Conservation (phyloP, 2,113 vertebrate species). For the Cynocephalus volans region DNA sequence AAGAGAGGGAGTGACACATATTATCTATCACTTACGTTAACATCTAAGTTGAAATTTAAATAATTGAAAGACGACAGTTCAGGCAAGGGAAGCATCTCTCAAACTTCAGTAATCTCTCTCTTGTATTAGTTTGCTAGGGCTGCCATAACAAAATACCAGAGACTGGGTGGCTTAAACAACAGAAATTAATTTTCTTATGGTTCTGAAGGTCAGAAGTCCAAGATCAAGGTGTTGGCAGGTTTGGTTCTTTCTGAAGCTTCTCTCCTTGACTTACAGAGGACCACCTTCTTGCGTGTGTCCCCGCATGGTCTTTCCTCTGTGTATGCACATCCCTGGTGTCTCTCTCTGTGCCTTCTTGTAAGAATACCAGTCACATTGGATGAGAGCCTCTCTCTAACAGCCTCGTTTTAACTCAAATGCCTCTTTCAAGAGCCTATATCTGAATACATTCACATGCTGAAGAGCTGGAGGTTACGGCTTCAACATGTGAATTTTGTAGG, state of each 20-base stretch:
- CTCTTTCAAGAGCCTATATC: not conserved
- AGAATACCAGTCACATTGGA: not conserved
- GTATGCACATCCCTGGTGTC: too few species aligned
- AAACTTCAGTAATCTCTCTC: not conserved
- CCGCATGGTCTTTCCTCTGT: not conserved
- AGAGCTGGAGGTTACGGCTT: not conserved
- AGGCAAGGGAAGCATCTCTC: not conserved
- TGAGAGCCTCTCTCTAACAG: not conserved
- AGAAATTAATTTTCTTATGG: not conserved
- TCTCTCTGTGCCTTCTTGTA: not conserved
- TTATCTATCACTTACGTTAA: not conserved
- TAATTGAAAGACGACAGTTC: not conserved
- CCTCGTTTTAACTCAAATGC: not conserved
- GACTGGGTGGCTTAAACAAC: not conserved
- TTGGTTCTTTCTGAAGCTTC: not conserved
- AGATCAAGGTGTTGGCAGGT: not conserved
- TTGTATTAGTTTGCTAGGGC: not conserved
- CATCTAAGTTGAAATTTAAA: not conserved
- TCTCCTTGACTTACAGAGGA: not conserved
- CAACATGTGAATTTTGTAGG: not conserved
- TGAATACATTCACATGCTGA: not conserved
- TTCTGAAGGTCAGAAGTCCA: not conserved
- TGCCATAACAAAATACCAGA: not conserved
- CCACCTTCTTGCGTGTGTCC: not conserved
- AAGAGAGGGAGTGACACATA: not conserved